Conservation (phyloP, 2,113 vertebrate genomes). For the Sminthopsis crassicaudata region DNA sequence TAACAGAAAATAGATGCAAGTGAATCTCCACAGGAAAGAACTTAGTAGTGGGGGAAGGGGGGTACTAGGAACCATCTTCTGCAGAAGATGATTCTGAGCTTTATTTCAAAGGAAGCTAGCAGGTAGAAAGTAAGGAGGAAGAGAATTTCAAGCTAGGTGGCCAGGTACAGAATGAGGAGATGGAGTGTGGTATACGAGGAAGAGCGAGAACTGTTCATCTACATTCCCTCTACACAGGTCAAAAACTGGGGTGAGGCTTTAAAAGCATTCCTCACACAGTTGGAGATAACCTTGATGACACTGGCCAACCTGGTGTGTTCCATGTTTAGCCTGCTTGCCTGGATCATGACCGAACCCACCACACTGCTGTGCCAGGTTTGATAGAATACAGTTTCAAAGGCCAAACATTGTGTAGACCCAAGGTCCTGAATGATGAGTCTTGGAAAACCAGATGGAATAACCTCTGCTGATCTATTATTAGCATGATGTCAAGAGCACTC, state of each 20-base stretch:
- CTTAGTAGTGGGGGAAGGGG: not conserved
- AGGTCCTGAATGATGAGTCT: not conserved
- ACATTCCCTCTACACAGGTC: slow-evolving; percentile 72
- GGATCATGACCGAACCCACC: not conserved
- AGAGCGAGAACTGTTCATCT: slow-evolving; percentile 53
- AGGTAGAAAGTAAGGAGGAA: not conserved
- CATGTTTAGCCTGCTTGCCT: not conserved
- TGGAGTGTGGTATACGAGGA: not conserved
- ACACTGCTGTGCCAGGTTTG: not conserved
- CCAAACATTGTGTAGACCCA: not conserved
- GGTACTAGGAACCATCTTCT: not conserved
- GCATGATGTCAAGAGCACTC: not conserved
- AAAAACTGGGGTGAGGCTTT: slow-evolving; percentile 47
- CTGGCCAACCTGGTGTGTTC: not conserved
- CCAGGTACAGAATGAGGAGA: not conserved
- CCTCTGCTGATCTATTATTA: not conserved
- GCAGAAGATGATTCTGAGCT: not conserved
- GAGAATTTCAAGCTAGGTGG: not conserved
- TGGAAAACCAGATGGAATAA: not conserved
- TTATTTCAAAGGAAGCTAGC: not conserved
- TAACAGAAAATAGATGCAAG: not conserved
- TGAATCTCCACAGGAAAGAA: not conserved
- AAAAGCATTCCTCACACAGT: slow-evolving; percentile 70
- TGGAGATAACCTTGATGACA: slow-evolving; percentile 68
- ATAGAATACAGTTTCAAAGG: not conserved